phyloP scores from a whole-genome alignment of 2,888 invertebrate species.

The Noctua janthina region DNA sequence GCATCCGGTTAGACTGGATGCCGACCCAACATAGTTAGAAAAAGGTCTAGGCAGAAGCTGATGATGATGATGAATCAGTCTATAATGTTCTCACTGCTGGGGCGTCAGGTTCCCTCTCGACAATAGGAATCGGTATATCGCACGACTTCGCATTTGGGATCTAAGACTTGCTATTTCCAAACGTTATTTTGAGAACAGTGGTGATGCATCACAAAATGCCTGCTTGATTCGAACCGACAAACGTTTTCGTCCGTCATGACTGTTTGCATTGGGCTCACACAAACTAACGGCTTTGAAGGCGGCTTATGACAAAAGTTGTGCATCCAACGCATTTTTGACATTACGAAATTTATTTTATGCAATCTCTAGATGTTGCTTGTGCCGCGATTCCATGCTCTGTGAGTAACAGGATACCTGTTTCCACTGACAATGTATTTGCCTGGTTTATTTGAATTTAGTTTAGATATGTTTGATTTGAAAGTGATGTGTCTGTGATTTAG shows the following conservation, averaged over 20 bases:
- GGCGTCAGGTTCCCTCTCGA: too few species aligned
- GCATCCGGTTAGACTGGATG: neutral
- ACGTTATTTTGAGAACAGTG: too few species aligned
- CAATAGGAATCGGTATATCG: neutral
- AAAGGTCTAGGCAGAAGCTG: too few species aligned
- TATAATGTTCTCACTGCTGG: too few species aligned
- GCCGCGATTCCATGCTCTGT: neutral
- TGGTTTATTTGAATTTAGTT: constrained; percentile 42
- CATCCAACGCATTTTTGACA: neutral
- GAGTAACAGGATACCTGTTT: constrained; percentile 12
- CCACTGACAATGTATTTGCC: constrained; percentile 56
- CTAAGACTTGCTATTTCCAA: neutral
- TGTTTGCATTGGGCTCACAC: too few species aligned
- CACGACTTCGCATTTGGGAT: neutral
- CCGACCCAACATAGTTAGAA: neutral
- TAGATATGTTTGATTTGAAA: constrained; percentile 27
- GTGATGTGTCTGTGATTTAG: constrained; percentile 17
- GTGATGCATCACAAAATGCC: neutral
- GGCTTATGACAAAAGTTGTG: neutral
- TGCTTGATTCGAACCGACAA: neutral
- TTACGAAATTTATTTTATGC: neutral
- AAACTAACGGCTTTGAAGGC: neutral
- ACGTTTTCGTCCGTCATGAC: neutral
- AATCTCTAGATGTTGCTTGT: neutral
- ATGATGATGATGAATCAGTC: too few species aligned